Conservation (phyloP, 2,888 invertebrate genomes). For the Brachylomia viminalis region DNA sequence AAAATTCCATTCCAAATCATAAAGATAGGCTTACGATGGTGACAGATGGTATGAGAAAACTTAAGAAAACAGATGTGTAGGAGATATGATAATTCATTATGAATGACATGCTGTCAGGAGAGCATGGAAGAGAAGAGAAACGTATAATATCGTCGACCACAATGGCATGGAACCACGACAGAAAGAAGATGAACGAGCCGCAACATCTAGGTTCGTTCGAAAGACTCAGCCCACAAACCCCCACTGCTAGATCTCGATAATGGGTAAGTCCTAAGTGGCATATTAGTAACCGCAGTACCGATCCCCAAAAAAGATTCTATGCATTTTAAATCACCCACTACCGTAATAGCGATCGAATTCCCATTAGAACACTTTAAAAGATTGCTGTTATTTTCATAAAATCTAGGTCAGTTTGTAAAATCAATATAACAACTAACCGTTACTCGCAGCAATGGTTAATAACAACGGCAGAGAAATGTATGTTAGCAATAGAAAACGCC, state of each 20-base stretch:
- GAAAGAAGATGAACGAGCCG: neutral
- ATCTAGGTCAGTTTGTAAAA: slow-evolving; percentile 44
- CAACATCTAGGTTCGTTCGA: neutral
- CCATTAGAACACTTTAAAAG: slow-evolving; percentile 40
- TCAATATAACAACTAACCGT: slow-evolving; percentile 40
- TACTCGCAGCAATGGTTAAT: slow-evolving; percentile 13
- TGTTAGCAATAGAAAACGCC: slow-evolving; percentile 19
- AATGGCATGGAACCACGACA: neutral
- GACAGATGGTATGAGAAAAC: too few relatives aligned
- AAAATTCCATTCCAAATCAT: too few relatives aligned
- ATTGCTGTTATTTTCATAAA: slow-evolving; percentile 41
- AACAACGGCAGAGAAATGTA: slow-evolving; percentile 24
- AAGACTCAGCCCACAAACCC: neutral
- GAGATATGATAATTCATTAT: neutral
- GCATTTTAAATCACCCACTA: slow-evolving; percentile 6
- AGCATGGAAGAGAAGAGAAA: neutral
- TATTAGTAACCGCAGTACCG: neutral
- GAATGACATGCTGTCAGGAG: neutral
- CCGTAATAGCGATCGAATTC: neutral
- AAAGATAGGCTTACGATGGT: too few relatives aligned
- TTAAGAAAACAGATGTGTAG: neutral
- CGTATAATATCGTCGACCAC: neutral
- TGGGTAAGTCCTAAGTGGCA: neutral
- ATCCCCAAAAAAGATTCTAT: neutral
- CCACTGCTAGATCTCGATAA: neutral